Conservation (phyloP, 2,888 invertebrate species). For the Nemapogon koenigi region DNA sequence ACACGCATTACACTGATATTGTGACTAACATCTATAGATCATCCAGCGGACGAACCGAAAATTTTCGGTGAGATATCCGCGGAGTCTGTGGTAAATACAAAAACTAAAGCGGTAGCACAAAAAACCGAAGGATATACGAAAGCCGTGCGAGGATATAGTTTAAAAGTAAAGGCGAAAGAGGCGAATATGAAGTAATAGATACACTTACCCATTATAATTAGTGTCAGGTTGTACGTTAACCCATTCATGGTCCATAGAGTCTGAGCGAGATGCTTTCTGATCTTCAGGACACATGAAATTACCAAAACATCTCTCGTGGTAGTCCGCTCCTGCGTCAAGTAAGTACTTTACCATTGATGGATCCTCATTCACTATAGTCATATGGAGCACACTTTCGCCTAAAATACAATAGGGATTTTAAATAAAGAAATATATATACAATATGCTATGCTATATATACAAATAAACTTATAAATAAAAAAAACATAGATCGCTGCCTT, state of each 20-base stretch:
- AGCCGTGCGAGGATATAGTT: too few relatives aligned
- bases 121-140: too few relatives aligned
- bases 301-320: constrained; percentile 92
- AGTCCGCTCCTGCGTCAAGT: constrained; percentile 89
- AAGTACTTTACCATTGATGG: constrained; percentile 96
- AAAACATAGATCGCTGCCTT: not conserved
- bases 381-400: constrained; percentile 95
- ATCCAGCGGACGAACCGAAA: too few relatives aligned
- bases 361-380: constrained; percentile 98
- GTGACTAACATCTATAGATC: too few relatives aligned
- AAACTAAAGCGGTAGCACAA: too few relatives aligned
- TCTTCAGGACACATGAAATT: constrained; percentile 98
- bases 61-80: too few relatives aligned
- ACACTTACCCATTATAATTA: constrained; percentile 79
- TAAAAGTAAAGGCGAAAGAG: too few relatives aligned
- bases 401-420: constrained; percentile 10
- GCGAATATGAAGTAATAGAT: too few relatives aligned
- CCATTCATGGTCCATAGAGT: constrained; percentile 91
- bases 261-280: constrained; percentile 88
- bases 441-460: not conserved
- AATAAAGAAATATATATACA: not conserved
- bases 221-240: constrained; percentile 82
- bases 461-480: not conserved
- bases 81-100: too few relatives aligned
- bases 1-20: too few relatives aligned